Base-by-base conservation (phyloP, 2,113 vertebrate species). In the Elachura formosa region DNA sequence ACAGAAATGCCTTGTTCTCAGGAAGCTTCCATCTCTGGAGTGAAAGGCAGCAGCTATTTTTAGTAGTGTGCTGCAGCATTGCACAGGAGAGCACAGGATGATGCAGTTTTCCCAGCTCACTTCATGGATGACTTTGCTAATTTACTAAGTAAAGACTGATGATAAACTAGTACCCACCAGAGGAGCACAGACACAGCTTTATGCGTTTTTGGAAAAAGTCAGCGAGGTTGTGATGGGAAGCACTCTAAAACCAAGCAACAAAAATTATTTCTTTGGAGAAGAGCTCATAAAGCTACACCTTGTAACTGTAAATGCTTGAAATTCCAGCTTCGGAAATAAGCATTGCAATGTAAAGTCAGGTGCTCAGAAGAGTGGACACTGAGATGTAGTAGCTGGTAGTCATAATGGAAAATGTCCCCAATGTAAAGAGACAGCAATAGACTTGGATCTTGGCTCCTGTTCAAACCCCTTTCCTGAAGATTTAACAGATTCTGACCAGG, bases 31-130 rank as follows among this genome's bases (percentile, higher is more conserved):
- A 19, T 91, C 87, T 84, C 90, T 71, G 64, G 84, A 76, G 74
- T 81, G 68, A 93, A 96, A 96, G 54, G 84, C 85, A 81, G 91
- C 45, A 69, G 83, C 94, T 97, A 95, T 96, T 96, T 97, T 96
- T 96, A 93, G 87, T 29, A 36, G 55, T 4, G 36, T 56, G 83
- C 84, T 73, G 75, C 72, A 88, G 55, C 46, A 26, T 61, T 76
- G 69, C 41, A 68, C 62, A 73, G 79, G 61, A 89, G 80, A 89
- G 66, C 54, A 41, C 54, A 59, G 72, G 43, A 77, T 67, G 82
- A 63, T 81, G 86, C 74, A 58, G 51, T 49, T 92, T 89, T 74
- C 46, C 29, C 61, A 94, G 59, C 54, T 87, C 38, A 5, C 68
- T 89, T 94, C 46, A 36, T 14, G 76, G 56, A 67, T 90, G 41